Base-by-base conservation (phyloP, 2,797 vertebrate species). In the Darevskia nairensis region DNA sequence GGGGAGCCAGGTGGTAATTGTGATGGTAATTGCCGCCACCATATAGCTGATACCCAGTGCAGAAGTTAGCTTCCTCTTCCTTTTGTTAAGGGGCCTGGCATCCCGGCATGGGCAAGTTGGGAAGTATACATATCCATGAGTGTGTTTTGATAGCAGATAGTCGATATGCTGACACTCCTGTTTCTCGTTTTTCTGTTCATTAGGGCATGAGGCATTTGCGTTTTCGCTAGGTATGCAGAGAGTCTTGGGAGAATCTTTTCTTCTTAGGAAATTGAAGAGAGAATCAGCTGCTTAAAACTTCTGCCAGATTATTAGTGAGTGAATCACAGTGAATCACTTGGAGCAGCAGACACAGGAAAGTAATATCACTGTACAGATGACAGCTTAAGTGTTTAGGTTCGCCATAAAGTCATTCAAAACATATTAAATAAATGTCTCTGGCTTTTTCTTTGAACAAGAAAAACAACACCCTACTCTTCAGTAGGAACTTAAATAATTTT, bases 311-410 rank as follows among this genome's bases (percentile, higher is more conserved):
- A n/a, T 84, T 72, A 84, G 41, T 8, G 6, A 27, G 35, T 92
- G 82, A 91, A 90, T 90, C 77, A 68, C 76, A 92, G 9, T 0
- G 15, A 87, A 68, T 75, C 84, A 89, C 80, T 80, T 66, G 44
- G 77, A 89, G 64, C 1, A 0, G 25, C 69, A 78, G 27, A 69
- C 7, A 4, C 8, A 84, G 64, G 86, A 91, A 90, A 55, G 78
- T 59, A 83, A 46, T 21, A 75, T 85, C 46, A n/a, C 19, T 0
- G 17, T 69, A 66, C 15, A 74, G 32, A 29, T 69, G 82, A 78
- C 50, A 83, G 29, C 17, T 90, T 78, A 11, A 25, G n/a, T 82
- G 66, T 75, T 89, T 82, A 75, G 68, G 69, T 39, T 39, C 35
- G 25, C 68, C 29, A 69, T 86, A 69, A 76, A 86, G 61, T 66